Base-by-base conservation (phyloP, 2,797 vertebrate genomes). In the Mallotus villosus region DNA sequence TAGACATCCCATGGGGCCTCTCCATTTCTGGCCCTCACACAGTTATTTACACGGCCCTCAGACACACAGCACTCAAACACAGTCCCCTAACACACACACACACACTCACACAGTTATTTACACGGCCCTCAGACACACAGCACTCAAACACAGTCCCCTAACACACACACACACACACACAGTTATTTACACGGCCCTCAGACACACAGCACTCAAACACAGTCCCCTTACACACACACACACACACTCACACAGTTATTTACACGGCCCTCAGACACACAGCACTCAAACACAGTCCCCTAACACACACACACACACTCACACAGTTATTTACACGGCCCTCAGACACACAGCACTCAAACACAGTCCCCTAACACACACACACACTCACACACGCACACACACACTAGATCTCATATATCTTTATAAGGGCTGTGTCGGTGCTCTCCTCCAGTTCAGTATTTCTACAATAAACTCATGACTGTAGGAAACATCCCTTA, bases 41-140 rank as follows among this genome's bases (percentile, higher is more conserved):
- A 87, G 79, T 80, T 80, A 72, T 86, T 83, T 78, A 87, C 76
- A 70, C 76, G 49, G 72, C 55, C 29, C 65, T 70, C 63, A 71
- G 77, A 78, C 78, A 72, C 62, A 72, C 55, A 65, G 37, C 61
- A 24, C 60, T 53, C n/a, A 64, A 37, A 58, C 53, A n/a, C 37
- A 41, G 37, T 2, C 9, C 37, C 11, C 11, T 2, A 12, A 64
- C 73, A 72, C 71, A 74, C 75, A 71, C 68, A 75, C 64, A 68
- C 9, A 60, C 49, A 63, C 55, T 57, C 51, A 25, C 80, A 77
- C 71, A 88, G 79, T 80, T 80, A 72, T 86, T 83, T 78, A 87
- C 76, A 70, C 75, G 49, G 72, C 53, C 34, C 67, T 70, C 62
- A 71, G 76, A 77, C 77, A 72, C 62, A 72, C 53, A 69, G 34